A percentile compares a stretch with the other conserved stretches of the same genome.
These are phyloP conservation scores for Anguilla marmorata DNA, from an alignment of 2,797 vertebrate genomes.

Conservation along the genomic window DNA sequence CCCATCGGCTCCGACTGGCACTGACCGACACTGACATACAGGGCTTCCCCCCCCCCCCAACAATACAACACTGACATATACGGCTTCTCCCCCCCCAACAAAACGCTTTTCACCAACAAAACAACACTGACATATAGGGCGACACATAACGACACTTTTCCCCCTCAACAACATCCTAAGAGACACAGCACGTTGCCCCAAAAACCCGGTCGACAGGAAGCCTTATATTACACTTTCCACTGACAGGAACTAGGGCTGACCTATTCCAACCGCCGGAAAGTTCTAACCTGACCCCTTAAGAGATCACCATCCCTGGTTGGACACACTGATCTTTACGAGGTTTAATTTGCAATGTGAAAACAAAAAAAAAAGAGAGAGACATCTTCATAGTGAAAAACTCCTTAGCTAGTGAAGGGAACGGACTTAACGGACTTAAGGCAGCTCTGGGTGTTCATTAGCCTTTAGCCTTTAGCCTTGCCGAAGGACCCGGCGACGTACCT, in stretches of 20 bases:
- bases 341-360: neutral
- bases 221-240: neutral
- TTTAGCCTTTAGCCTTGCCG: neutral
- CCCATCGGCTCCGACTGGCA: neutral
- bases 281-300: neutral
- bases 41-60: too few relatives aligned
- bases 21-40: neutral
- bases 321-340: neutral
- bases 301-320: neutral
- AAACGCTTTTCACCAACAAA: neutral
- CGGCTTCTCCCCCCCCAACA: too few relatives aligned
- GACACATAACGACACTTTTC: neutral
- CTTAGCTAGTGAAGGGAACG: neutral
- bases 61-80: neutral
- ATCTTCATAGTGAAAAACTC: neutral
- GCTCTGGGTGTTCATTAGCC: neutral
- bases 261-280: neutral
- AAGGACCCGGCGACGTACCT: slow-evolving; percentile 70
- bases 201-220: neutral
- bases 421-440: neutral
- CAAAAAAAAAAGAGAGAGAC: too few relatives aligned
- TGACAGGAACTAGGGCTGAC: neutral
- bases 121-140: neutral
- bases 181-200: neutral
- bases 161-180: neutral